phyloP scores from a whole-genome alignment of 2,888 invertebrate genomes.

The Diaperis boleti region DNA sequence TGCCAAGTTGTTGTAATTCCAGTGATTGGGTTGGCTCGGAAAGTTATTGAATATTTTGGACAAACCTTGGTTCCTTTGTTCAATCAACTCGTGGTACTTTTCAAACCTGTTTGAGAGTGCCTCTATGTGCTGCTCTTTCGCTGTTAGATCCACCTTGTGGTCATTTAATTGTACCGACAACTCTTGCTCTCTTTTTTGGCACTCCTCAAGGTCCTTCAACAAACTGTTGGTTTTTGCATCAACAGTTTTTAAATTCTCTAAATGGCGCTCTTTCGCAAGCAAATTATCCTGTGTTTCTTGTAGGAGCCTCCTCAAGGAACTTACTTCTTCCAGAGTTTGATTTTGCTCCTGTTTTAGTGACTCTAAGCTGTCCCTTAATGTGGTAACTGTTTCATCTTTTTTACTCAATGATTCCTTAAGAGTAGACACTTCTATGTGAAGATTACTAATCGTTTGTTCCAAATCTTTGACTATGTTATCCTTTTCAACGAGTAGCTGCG shows the following conservation, averaged over 20 bases:
- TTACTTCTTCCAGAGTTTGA: conserved; percentile 22
- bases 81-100: conserved; percentile 18
- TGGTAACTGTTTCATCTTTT: conserved; percentile 43
- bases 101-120: conserved; percentile 39
- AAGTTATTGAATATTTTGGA: conserved; percentile 41
- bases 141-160: conserved; percentile 14
- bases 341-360: conserved; percentile 38
- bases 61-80: conserved; percentile 43
- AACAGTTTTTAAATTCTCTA: conserved; percentile 27
- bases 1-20: conserved; percentile 19
- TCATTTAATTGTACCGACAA: neutral
- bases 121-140: conserved; percentile 38
- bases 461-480: conserved; percentile 41
- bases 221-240: neutral
- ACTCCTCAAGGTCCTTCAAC: conserved; percentile 12
- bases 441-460: conserved; percentile 37
- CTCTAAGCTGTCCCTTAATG: conserved; percentile 40
- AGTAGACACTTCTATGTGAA: conserved; percentile 5
- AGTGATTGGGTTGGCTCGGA: conserved; percentile 5
- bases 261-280: conserved; percentile 47
- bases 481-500: conserved; percentile 43
- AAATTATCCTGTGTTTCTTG: conserved; percentile 35
- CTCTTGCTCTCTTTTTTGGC: neutral
- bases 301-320: conserved; percentile 27
- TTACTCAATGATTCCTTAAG: conserved; percentile 39